Conservation (phyloP, 2,888 invertebrate species). For the Scaptomyza flava region DNA sequence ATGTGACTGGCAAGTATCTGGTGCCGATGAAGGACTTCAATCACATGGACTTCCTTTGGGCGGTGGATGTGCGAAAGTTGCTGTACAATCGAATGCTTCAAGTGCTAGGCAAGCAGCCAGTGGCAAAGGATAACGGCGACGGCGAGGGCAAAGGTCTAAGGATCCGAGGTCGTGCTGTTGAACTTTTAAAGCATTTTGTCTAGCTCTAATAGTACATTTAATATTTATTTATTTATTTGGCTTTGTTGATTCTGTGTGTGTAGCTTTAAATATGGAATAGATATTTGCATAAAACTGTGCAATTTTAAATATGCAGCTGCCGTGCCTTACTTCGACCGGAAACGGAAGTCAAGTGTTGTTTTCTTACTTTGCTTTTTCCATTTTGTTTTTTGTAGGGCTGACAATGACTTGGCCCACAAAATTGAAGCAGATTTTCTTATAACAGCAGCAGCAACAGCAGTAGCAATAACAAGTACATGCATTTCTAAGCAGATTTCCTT, state of each 20-base stretch:
- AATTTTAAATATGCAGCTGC: constrained; percentile 55
- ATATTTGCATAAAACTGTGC: constrained; percentile 59
- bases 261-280: constrained; percentile 57
- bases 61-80: constrained; percentile 85
- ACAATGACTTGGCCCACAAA: constrained; percentile 59
- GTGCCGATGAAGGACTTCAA: constrained; percentile 86
- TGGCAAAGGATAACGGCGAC: constrained; percentile 25
- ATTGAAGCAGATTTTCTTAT: constrained; percentile 56
- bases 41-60: constrained; percentile 89
- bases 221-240: constrained; percentile 67
- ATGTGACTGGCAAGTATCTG: constrained; percentile 84
- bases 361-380: background rate
- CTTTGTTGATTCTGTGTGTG: constrained; percentile 10
- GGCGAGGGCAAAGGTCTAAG: constrained; percentile 20
- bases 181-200: constrained; percentile 11
- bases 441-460: constrained; percentile 27
- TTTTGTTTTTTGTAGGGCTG: constrained; percentile 21
- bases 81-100: constrained; percentile 85
- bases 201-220: constrained; percentile 21
- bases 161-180: constrained; percentile 22
- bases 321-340: constrained; percentile 48
- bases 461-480: constrained; percentile 45
- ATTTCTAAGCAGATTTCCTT: constrained; percentile 74
- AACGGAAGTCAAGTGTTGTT: constrained; percentile 71
- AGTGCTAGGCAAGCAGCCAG: constrained; percentile 64